Evolutionary conservation across 2,888 invertebrate species (phyloP).

Genomic region (Agonopterix heracliana): DNA sequence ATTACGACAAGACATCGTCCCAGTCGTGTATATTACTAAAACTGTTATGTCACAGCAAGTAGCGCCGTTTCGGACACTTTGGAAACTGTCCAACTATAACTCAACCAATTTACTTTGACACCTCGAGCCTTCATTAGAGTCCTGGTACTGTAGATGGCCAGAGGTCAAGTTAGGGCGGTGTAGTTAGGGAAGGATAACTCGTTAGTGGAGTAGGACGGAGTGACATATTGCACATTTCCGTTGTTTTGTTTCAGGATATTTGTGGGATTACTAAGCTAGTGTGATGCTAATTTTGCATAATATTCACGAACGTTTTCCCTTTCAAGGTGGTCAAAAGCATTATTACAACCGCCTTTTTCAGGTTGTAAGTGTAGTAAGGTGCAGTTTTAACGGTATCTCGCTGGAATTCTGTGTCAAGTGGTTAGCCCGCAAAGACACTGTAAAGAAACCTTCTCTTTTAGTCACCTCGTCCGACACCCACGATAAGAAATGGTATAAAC

Average conservation of each 20-base stretch:
- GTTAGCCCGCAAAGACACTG: too few relatives aligned
- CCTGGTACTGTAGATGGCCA: constrained; percentile 11
- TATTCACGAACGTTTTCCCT: too few relatives aligned
- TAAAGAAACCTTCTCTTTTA: too few relatives aligned
- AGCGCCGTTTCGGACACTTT: constrained; percentile 51
- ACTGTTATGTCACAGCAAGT: constrained; percentile 51
- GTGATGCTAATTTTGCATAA: too few relatives aligned
- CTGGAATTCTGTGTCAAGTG: too few relatives aligned
- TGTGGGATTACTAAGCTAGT: too few relatives aligned
- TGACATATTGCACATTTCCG: constrained; percentile 47
- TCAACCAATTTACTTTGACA: constrained; percentile 28
- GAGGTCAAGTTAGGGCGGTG: constrained; percentile 29
- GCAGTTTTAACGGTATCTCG: too few relatives aligned
- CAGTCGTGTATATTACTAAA: constrained; percentile 28
- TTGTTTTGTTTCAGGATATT: constrained; percentile 13
- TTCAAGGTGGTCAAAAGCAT: too few relatives aligned
- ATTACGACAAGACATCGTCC: constrained; percentile 3
- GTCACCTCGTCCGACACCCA: too few relatives aligned
- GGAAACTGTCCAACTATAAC: constrained; percentile 54
- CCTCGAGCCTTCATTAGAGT: constrained; percentile 21
- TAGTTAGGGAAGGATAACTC: background rate
- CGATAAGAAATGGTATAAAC: too few relatives aligned
- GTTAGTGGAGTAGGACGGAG: constrained; percentile 20
- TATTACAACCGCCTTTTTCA: too few relatives aligned
- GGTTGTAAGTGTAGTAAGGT: too few relatives aligned